These are phyloP conservation scores for Apamea epomidion DNA, from an alignment of 2,888 invertebrate genomes.

Conservation along the genomic window DNA sequence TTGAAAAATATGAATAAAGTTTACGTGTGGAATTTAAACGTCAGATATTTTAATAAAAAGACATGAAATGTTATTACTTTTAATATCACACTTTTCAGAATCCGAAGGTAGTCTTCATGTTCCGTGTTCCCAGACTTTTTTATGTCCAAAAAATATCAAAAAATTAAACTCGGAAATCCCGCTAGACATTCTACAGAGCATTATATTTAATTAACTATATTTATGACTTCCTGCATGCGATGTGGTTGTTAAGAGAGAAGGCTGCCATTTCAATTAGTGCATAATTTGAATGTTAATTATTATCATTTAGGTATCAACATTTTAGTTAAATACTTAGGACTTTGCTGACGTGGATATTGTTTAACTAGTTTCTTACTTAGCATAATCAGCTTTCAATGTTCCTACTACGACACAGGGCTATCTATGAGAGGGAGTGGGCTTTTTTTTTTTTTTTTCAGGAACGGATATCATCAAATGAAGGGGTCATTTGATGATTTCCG, in stretches of 20 bases:
- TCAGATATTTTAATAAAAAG: background rate
- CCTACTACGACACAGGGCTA: too few species aligned
- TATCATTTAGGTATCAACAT: slow-evolving; percentile 18
- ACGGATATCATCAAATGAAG: too few species aligned
- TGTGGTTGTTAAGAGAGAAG: slow-evolving; percentile 33
- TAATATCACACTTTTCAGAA: slow-evolving; percentile 26
- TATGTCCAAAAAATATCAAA: slow-evolving; percentile 18
- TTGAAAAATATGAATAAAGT: background rate
- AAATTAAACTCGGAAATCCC: slow-evolving; percentile 44
- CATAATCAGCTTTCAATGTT: too few species aligned
- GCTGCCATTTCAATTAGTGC: slow-evolving; percentile 52
- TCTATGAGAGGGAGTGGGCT: too few species aligned
- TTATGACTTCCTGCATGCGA: slow-evolving; percentile 63
- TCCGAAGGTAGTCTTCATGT: background rate
- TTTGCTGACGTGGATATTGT: background rate
- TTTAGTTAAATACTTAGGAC: slow-evolving; percentile 19
- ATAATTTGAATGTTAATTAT: slow-evolving; percentile 57
- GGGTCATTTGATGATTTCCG: too few species aligned
- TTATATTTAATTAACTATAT: slow-evolving; percentile 61
- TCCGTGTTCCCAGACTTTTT: slow-evolving; percentile 25
- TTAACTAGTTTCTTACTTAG: background rate
- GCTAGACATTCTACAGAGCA: slow-evolving; percentile 23
- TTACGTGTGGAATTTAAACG: too few species aligned
- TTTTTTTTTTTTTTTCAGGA: too few species aligned
- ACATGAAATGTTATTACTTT: background rate